Conservation (phyloP, 2,888 invertebrate genomes). For the Sesamia inferens region DNA sequence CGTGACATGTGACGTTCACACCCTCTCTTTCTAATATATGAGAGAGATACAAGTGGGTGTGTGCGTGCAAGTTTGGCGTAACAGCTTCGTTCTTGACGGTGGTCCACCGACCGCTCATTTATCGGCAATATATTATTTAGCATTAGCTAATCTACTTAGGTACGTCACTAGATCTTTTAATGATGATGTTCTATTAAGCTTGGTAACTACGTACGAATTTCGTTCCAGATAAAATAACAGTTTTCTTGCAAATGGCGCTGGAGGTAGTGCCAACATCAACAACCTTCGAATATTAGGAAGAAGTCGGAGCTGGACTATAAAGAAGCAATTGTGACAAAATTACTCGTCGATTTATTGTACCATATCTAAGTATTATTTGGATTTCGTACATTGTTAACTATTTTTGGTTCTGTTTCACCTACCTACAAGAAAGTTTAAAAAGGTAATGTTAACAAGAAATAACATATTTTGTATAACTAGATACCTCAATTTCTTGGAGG, state of each 20-base stretch:
- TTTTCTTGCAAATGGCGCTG: conserved; percentile 96
- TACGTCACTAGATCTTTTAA: too few species aligned
- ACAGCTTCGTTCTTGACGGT: background rate
- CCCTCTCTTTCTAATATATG: background rate
- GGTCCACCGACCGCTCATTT: background rate
- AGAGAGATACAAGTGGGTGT: too few species aligned
- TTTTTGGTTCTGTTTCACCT: conserved; percentile 64
- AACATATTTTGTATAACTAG: conserved; percentile 45
- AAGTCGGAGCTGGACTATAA: conserved; percentile 86
- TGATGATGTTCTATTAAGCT: background rate
- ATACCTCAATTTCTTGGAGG: conserved; percentile 45
- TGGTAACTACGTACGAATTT: conserved; percentile 9
- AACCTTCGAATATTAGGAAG: conserved; percentile 90
- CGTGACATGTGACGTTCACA: too few species aligned
- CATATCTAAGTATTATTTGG: conserved; percentile 70
- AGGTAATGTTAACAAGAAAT: conserved; percentile 45
- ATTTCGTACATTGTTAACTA: conserved; percentile 69
- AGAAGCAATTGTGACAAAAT: conserved; percentile 74
- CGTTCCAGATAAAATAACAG: conserved; percentile 95
- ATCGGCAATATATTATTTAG: too few species aligned
- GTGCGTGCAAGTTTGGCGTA: background rate
- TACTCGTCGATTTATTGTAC: conserved; percentile 67
- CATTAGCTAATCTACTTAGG: too few species aligned
- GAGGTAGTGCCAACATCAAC: conserved; percentile 97
- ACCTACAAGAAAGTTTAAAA: conserved; percentile 57